Evolutionary conservation across 2,888 invertebrate genomes (phyloP).

Genomic region (Stegophylla sp.): DNA sequence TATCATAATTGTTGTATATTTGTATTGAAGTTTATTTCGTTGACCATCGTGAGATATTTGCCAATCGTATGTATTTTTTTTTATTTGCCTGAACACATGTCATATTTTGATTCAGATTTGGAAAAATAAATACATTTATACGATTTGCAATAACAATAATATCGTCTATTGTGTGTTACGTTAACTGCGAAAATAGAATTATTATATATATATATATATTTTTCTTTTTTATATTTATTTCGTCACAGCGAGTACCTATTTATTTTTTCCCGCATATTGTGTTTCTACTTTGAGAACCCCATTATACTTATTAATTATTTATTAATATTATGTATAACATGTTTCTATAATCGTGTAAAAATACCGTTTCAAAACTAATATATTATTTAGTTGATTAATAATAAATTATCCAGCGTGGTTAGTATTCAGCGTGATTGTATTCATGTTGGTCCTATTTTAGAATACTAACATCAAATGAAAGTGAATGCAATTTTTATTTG

Average conservation of each 20-base stretch:
- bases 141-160: not conserved
- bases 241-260: not conserved
- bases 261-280: not conserved
- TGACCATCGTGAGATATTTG: not conserved
- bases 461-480: not conserved
- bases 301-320: not conserved
- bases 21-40: not conserved
- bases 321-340: not conserved
- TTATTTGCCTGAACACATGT: not conserved
- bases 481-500: not conserved
- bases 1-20: not conserved
- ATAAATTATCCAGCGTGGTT: not conserved
- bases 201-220: not conserved
- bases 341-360: not conserved
- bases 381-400: not conserved
- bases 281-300: not conserved
- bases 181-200: not conserved
- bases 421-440: not conserved
- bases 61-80: not conserved
- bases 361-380: not conserved
- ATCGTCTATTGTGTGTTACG: not conserved
- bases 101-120: not conserved
- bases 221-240: not conserved
- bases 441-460: not conserved
- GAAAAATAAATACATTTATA: not conserved